phyloP scores from a whole-genome alignment of 2,888 invertebrate species.

The Agrochola lychnidis region DNA sequence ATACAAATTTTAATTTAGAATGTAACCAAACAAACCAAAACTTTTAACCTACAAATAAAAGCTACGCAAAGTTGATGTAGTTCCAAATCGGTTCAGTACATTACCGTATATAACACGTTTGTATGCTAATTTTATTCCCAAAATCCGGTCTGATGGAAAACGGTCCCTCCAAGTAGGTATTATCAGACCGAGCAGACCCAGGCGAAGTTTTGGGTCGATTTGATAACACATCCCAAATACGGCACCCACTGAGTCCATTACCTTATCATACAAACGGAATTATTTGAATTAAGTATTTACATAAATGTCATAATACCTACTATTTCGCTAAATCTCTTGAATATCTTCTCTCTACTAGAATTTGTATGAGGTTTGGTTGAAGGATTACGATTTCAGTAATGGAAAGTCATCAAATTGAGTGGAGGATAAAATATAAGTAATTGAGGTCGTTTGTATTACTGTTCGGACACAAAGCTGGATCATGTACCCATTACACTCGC shows the following conservation, averaged over 20 bases:
- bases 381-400: conserved; percentile 65
- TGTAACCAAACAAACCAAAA: conserved; percentile 41
- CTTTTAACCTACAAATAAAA: conserved; percentile 47
- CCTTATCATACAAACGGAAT: conserved; percentile 78
- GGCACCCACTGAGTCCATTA: conserved; percentile 75
- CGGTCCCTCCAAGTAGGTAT: conserved; percentile 80
- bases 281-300: conserved; percentile 68
- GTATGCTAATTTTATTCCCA: conserved; percentile 87
- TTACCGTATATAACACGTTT: conserved; percentile 85
- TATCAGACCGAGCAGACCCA: conserved; percentile 76
- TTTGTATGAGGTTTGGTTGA: conserved; percentile 55
- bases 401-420: conserved; percentile 76
- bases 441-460: conserved; percentile 72
- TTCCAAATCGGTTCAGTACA: conserved; percentile 79
- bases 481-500: conserved; percentile 33
- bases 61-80: conserved; percentile 69
- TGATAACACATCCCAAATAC: conserved; percentile 82
- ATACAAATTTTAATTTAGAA: neutral
- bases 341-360: conserved; percentile 31
- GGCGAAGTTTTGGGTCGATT: conserved; percentile 87
- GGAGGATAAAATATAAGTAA: conserved; percentile 72
- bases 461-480: conserved; percentile 57
- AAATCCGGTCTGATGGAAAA: conserved; percentile 87
- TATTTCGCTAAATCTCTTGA: conserved; percentile 42
- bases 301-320: conserved; percentile 53